Evolutionary conservation across 2,888 invertebrate genomes (phyloP).

Genomic region (Blastobasis adustella): DNA sequence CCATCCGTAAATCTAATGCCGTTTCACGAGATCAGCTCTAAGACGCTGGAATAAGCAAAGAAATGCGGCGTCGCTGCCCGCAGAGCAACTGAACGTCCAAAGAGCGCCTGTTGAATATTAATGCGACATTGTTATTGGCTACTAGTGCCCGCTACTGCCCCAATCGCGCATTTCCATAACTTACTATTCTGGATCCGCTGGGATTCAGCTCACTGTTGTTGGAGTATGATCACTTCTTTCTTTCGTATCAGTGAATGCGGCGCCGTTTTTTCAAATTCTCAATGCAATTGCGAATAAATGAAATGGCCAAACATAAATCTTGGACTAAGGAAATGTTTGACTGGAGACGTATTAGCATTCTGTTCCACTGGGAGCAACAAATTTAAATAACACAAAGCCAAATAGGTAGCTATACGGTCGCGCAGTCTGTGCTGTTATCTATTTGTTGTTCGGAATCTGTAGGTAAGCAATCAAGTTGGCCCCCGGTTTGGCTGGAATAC

Average conservation of each 20-base stretch:
- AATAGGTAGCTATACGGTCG: no score
- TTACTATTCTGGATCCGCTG: conserved; percentile 72
- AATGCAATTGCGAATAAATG: conserved; percentile 23
- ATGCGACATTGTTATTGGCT: conserved; percentile 74
- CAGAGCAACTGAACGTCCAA: conserved; percentile 57
- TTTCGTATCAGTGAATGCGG: conserved; percentile 37
- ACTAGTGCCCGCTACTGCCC: conserved; percentile 70
- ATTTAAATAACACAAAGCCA: no score
- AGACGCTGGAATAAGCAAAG: conserved; percentile 46
- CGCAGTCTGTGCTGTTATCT: no score
- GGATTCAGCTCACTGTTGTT: conserved; percentile 63
- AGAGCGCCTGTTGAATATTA: conserved; percentile 72
- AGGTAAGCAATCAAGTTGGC: conserved; percentile 25
- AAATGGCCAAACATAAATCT: no score
- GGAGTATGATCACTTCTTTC: conserved; percentile 59
- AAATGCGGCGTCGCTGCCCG: conserved; percentile 52
- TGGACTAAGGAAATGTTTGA: no score
- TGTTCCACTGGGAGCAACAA: no score
- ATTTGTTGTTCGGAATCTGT: conserved; percentile 46
- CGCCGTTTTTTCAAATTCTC: no score
- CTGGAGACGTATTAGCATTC: no score
- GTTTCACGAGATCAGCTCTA: conserved; percentile 32
- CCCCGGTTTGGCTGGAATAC: conserved; percentile 28
- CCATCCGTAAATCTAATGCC: background rate
- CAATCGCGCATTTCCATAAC: conserved; percentile 74